A percentile compares a stretch with the other conserved stretches of the same genome.
Evolutionary conservation across 2,888 invertebrate genomes (phyloP).

Genomic region (Anagyrus pseudococci): DNA sequence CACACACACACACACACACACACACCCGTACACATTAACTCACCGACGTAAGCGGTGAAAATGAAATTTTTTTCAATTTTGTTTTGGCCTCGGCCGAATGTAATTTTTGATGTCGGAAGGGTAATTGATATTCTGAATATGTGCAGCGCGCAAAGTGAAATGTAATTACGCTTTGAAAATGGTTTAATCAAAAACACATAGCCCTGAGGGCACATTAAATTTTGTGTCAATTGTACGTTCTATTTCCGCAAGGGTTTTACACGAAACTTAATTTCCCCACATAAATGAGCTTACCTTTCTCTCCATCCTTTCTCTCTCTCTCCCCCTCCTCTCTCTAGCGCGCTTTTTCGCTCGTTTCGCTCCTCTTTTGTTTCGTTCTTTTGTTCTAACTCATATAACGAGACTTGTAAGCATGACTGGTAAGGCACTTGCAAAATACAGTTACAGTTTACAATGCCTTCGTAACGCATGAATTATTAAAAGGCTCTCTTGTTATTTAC

Average conservation of each 20-base stretch:
- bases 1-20: too few relatives aligned
- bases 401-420: constrained; percentile 28
- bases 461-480: constrained; percentile 17
- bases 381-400: constrained; percentile 16
- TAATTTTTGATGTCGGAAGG: constrained; percentile 10
- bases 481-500: constrained; percentile 7
- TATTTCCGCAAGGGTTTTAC: constrained; percentile 10
- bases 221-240: constrained; percentile 18
- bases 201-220: constrained; percentile 11
- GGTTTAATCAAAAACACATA: constrained; percentile 24
- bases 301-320: constrained; percentile 15
- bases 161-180: constrained; percentile 41
- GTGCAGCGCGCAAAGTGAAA: constrained; percentile 42
- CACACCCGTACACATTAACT: too few relatives aligned
- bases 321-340: not conserved
- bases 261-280: constrained; percentile 26
- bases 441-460: constrained; percentile 30
- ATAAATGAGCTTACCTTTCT: not conserved
- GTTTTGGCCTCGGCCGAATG: too few relatives aligned
- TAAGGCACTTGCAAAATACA: constrained; percentile 21
- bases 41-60: too few relatives aligned
- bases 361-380: constrained; percentile 17
- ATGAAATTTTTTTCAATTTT: not conserved
- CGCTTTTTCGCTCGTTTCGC: constrained; percentile 7
- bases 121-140: constrained; percentile 46